phyloP scores from a whole-genome alignment of 2,797 vertebrate species.

The Petrocephalus sullivani region DNA sequence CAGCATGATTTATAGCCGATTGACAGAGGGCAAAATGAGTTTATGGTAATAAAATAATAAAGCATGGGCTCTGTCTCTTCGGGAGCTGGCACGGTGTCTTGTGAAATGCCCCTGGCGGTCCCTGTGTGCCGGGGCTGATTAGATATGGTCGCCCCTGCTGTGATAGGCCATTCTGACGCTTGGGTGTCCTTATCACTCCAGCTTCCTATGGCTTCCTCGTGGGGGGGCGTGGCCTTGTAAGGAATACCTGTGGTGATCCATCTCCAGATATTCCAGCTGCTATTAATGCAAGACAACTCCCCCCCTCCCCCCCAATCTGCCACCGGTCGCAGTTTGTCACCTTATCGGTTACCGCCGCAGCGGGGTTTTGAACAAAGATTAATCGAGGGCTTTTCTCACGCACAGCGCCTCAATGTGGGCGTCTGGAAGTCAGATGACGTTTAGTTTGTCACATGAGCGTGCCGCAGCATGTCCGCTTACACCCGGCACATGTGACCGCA shows the following conservation, averaged over 20 bases:
- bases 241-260: background rate
- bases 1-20: background rate
- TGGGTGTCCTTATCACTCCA: background rate
- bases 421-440: background rate
- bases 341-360: background rate
- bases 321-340: constrained; percentile 4
- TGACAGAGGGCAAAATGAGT: background rate
- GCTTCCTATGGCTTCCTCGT: background rate
- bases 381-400: constrained; percentile 24
- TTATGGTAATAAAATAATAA: constrained; percentile 3
- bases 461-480: background rate
- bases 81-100: background rate
- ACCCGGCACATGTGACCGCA: background rate
- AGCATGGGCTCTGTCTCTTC: background rate
- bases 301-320: constrained; percentile 24
- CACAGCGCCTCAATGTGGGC: background rate
- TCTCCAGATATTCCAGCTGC: background rate
- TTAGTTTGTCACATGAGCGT: background rate
- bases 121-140: background rate
- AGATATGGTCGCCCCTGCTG: background rate
- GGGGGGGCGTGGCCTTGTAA: background rate
- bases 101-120: background rate
- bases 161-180: background rate
- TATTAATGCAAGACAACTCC: constrained; percentile 40
- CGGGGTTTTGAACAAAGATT: constrained; percentile 21